Evolutionary conservation across 2,797 vertebrate species (phyloP).

Genomic region (Sebastes iracundus): DNA sequence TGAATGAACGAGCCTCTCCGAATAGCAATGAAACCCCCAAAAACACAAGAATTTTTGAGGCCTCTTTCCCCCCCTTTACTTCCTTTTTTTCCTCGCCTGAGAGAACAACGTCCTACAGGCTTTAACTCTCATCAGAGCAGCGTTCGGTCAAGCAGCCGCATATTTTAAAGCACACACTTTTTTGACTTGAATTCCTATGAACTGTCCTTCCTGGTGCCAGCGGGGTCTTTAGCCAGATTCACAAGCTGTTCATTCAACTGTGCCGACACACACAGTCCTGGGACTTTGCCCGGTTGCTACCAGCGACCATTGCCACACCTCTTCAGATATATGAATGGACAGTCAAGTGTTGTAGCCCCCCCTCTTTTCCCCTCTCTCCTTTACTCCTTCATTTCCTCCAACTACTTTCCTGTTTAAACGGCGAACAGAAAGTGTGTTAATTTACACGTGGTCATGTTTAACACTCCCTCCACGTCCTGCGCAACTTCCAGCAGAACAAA

Average conservation of each 20-base stretch:
- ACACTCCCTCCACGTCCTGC: conserved; percentile 65
- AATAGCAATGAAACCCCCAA: neutral
- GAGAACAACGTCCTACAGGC: conserved; percentile 28
- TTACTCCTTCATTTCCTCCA: conserved; percentile 36
- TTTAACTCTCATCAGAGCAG: conserved; percentile 17
- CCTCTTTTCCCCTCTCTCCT: neutral
- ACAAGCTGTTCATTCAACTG: conserved; percentile 75
- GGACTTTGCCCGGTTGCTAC: conserved; percentile 69
- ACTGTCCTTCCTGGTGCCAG: conserved; percentile 26
- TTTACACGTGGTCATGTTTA: conserved; percentile 49
- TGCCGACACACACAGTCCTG: conserved; percentile 25
- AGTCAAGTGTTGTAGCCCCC: conserved; percentile 39
- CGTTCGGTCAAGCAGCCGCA: conserved; percentile 23
- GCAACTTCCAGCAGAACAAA: conserved; percentile 47
- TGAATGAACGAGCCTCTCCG: neutral
- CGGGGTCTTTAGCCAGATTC: conserved; percentile 49
- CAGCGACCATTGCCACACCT: conserved; percentile 66
- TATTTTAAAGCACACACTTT: conserved; percentile 46
- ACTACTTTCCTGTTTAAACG: neutral
- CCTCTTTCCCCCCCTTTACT: neutral
- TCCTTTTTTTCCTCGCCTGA: neutral
- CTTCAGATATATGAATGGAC: conserved; percentile 73
- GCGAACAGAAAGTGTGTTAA: conserved; percentile 56
- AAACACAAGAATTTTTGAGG: neutral
- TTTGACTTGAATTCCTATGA: conserved; percentile 56